Conservation (phyloP, 2,888 invertebrate species). For the Tetramorium bicarinatum region DNA sequence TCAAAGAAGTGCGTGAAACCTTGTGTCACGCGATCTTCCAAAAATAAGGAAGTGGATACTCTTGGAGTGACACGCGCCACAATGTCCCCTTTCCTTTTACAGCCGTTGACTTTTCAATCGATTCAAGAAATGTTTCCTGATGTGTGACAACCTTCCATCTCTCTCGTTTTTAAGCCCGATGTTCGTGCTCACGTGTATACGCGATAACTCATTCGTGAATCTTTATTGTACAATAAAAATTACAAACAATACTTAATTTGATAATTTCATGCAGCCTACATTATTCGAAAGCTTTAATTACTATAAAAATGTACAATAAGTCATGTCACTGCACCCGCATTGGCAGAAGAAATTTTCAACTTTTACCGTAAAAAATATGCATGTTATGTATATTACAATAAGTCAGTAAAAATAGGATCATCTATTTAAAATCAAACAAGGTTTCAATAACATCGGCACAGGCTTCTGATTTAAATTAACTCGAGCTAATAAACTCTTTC, state of each 20-base stretch:
- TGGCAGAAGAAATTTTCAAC: slow-evolving; percentile 5
- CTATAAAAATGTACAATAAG: neutral
- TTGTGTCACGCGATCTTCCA: slow-evolving; percentile 65
- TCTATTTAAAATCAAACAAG: neutral
- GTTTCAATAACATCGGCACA: neutral
- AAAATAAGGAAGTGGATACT: slow-evolving; percentile 66
- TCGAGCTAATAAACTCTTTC: neutral
- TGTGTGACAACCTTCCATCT: neutral
- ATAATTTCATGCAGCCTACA: neutral
- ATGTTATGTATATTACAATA: neutral
- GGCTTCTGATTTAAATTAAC: neutral
- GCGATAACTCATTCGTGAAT: neutral
- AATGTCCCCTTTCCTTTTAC: slow-evolving; percentile 51
- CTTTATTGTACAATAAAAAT: neutral
- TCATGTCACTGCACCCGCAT: slow-evolving; percentile 11
- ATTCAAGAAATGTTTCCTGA: neutral
- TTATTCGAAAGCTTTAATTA: slow-evolving; percentile 5
- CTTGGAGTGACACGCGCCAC: slow-evolving; percentile 71
- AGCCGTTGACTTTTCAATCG: slow-evolving; percentile 65
- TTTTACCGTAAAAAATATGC: neutral
- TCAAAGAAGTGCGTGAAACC: slow-evolving; percentile 70
- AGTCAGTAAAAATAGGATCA: neutral
- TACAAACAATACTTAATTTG: neutral
- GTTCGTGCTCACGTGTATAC: neutral
- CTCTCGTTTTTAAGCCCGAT: neutral